These are phyloP conservation scores for Heteractis magnifica DNA, from an alignment of 92 coral and sea anemone species.

Conservation along the genomic window DNA sequence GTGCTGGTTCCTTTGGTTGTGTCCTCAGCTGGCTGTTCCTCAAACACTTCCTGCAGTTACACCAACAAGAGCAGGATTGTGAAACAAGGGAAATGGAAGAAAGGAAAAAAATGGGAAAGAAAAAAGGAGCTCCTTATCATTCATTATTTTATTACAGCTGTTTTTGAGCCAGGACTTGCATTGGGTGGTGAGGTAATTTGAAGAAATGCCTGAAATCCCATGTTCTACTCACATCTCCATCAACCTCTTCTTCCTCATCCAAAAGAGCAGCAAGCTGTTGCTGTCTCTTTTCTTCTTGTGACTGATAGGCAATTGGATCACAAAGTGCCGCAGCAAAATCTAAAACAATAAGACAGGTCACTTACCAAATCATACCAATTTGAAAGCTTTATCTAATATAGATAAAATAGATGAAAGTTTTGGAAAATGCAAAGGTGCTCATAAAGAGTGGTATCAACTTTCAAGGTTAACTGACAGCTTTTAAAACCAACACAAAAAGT, in stretches of 20 bases:
- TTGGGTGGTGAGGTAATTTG: no score
- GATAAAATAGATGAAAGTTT: no score
- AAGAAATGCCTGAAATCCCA: not conserved
- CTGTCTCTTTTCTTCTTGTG: slow-evolving; percentile 86
- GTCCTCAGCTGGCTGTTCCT: slow-evolving; percentile 1
- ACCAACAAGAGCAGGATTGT: not conserved
- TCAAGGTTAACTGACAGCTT: no score
- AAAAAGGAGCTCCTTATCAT: not conserved
- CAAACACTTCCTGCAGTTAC: slow-evolving; percentile 28
- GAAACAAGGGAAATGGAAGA: not conserved
- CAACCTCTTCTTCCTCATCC: slow-evolving; percentile 91
- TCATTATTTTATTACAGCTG: not conserved
- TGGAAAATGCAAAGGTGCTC: no score
- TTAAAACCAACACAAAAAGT: no score
- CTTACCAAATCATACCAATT: not conserved
- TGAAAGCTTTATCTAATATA: no score
- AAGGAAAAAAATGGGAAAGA: not conserved
- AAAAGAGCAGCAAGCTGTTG: slow-evolving; percentile 82
- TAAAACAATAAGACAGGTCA: not conserved
- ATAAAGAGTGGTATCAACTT: no score
- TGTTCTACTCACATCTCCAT: slow-evolving; percentile 48
- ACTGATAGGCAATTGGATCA: slow-evolving; percentile 97
- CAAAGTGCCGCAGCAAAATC: slow-evolving; percentile 94
- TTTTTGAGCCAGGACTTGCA: no score
- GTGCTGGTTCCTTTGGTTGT: slow-evolving; percentile 8